Evolutionary conservation across 2,888 invertebrate species (phyloP), one percentile per base, ranked within the genome.

Genomic region (Callyntrura guangdongensis): DNA sequence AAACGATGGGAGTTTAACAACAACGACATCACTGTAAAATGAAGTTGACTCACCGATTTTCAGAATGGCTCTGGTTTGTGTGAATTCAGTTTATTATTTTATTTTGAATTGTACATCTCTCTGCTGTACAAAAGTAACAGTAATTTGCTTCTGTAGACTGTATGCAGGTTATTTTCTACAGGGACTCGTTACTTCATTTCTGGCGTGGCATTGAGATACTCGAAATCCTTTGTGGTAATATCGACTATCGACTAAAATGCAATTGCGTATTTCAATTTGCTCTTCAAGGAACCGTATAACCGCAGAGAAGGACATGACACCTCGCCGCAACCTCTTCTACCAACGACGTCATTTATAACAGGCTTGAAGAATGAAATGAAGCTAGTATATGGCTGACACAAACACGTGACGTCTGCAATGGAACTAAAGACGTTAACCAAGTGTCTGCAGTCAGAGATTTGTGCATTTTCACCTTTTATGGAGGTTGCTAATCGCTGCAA

Each of bases 401-500:
- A 1, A 72, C 36, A 12, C 36, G 45, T 72, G 72, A 74, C 74
- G 59, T 9, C 14, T 17, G 0, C 6, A 36, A 2, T 6, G 6
- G 36, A 36, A 6, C 22, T 49, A 12, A 3, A 53, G 49, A 77
- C 49, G 12, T 22, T 22, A 25, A 36, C 36, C 36, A 4, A 77
- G 49, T 36, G 36, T 36, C 36, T 6, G 6, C n/a, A 20, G 79
- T 79, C 25, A 0, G 6, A 56, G 17, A 56, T 27, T 14, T 79
- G 56, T 79, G 17, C 20, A 25, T 27, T 79, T 79, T 79, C 27
- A 79, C 79, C 79, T 56, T 56, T 79, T 79, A 22, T 27, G 79
- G 79, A 79, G 45, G 0, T 56, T 14, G 14, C 25, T 79, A 77
- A 77, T 77, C n/a, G 8, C 1, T 27, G 12, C 74, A 12, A 25